A percentile compares a stretch with the other conserved stretches of the same genome.
Evolutionary conservation across 2,888 invertebrate species (phyloP).

Genomic region (Platycheirus rosarum): DNA sequence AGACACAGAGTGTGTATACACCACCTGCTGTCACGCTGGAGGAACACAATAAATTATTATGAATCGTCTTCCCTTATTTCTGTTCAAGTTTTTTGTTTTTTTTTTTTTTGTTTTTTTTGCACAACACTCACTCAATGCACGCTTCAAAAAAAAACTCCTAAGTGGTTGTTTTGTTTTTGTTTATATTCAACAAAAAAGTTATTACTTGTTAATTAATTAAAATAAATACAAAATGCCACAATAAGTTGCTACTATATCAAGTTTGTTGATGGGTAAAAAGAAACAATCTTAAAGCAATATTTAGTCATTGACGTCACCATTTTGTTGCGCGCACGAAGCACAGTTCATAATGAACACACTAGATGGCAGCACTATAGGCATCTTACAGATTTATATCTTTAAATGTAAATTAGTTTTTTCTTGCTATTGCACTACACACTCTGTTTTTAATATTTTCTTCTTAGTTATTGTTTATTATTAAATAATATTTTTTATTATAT

Average conservation of each 20-base stretch:
- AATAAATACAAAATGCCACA: neutral
- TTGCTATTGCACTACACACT: neutral
- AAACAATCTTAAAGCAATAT: constrained; percentile 54
- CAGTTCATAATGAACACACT: constrained; percentile 53
- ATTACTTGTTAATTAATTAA: neutral
- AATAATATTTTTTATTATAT: constrained; percentile 7
- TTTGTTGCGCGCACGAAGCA: constrained; percentile 65
- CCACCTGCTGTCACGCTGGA: constrained; percentile 54
- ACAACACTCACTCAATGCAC: constrained; percentile 15
- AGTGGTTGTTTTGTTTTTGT: constrained; percentile 12
- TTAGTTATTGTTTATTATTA: neutral
- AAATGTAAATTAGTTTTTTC: neutral
- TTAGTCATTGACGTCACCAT: constrained; percentile 69
- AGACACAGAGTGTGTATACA: constrained; percentile 48
- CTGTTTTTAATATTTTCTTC: constrained; percentile 15
- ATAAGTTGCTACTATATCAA: constrained; percentile 4
- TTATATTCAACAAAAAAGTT: neutral
- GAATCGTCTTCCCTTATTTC: constrained; percentile 36
- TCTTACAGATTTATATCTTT: neutral
- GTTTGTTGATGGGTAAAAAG: constrained; percentile 12
- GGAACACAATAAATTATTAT: constrained; percentile 54
- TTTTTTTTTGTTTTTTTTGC: constrained; percentile 12
- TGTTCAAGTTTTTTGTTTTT: constrained; percentile 7
- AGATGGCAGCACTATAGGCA: constrained; percentile 53
- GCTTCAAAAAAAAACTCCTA: constrained; percentile 26